Base-by-base conservation (phyloP, 2,888 invertebrate species). In the Oscheius sp. region DNA sequence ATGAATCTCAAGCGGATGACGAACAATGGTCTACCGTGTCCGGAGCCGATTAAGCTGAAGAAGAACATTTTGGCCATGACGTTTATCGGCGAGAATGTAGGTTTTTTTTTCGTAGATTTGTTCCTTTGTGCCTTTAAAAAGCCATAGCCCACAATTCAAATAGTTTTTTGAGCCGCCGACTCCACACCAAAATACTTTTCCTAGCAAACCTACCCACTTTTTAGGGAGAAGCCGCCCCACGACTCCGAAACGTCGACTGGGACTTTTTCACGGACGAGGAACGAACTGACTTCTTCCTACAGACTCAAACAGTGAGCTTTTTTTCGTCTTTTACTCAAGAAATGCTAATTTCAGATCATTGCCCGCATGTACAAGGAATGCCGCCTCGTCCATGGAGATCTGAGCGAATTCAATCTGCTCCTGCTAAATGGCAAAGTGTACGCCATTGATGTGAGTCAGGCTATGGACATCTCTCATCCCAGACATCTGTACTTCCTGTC, bases 401-500 rank as follows among this genome's bases (percentile, higher is more conserved):
- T 93, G 68, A 92, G 92, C 81, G 92, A 92, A 86, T 93, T 92
- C 90, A 93, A 93, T 86, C 89, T 93, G 74, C 89, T 93, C 57
- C 92, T 92, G 91, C 90, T 91, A 76, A 86, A 92, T 13, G 90
- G 89, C 37, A 88, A 89, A 65, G 86, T 86, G 1, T 86, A 83
- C 75, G 87, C 88, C 47, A 93, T 93, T 76, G 93, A 93, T 88
- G 92, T 93, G 2, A 91, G 92, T 35, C 92, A 93, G 84, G 90
- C 92, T 1, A 92, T 93, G 29, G 92, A 92, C 77, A 87, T 90
- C 0, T 90, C 90, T 32, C 92, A 93, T 87, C 92, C 92, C 0
- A 87, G 90, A 70, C 92, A 92, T 32, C 85, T 91, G 75, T 91
- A 91, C 75, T 93, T 92, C 86, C 89, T 93, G 37, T 76, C 76